These are phyloP conservation scores for Crotalus horridus DNA, from an alignment of 2,113 vertebrate species.

Conservation along the genomic window DNA sequence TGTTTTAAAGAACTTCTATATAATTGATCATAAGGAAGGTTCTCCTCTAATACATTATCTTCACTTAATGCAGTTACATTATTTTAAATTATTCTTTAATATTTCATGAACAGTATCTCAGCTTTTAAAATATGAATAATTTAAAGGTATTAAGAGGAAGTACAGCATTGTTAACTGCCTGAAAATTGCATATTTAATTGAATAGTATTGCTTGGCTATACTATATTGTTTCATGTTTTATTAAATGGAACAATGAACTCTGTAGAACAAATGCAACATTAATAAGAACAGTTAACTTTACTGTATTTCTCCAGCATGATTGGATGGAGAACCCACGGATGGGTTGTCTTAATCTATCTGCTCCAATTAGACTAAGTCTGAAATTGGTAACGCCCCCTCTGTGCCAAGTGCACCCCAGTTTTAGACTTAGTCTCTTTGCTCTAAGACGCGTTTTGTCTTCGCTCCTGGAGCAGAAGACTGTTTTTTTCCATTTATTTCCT, in stretches of 20 bases:
- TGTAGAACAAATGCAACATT: background rate
- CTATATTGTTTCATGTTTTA: background rate
- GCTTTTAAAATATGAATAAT: conserved; percentile 47
- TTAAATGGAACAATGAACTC: background rate
- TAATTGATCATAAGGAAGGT: conserved; percentile 1
- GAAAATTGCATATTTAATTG: background rate
- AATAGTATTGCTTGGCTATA: conserved; percentile 41
- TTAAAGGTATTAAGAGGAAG: conserved; percentile 11
- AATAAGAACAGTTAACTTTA: background rate
- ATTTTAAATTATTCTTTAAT: conserved; percentile 41
- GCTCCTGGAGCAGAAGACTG: too few species aligned
- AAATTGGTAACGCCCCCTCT: too few species aligned
- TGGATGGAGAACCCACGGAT: too few species aligned
- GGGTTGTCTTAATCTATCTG: too few species aligned
- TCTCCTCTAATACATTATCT: conserved; percentile 6
- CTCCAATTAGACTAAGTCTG: too few species aligned
- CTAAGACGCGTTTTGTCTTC: too few species aligned
- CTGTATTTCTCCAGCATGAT: too few species aligned
- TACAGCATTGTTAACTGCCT: background rate
- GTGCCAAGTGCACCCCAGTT: too few species aligned
- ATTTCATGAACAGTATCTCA: conserved; percentile 36
- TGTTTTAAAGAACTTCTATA: background rate
- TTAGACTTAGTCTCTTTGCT: too few species aligned
- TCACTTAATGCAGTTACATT: background rate
- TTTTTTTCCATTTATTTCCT: too few species aligned